Evolutionary conservation across 2,797 vertebrate genomes (phyloP), one percentile per base, ranked within the genome.

Genomic region (Muscicapa striata): DNA sequence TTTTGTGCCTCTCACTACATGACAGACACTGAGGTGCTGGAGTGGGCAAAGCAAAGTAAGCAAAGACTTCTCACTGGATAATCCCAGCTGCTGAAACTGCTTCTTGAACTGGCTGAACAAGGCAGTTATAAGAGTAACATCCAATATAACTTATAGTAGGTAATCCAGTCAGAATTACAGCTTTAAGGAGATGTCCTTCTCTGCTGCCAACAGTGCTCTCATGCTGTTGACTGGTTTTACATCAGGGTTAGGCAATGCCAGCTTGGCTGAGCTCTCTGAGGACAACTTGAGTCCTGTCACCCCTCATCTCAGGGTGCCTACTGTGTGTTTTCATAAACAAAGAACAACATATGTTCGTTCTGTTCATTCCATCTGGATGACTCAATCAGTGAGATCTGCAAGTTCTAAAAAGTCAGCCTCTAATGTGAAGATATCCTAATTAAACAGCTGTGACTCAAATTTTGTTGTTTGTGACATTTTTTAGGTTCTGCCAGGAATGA

Each of bases 291-390:
- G 89, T 58, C 69, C 69, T 75, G 79, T 63, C 87, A 89, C 69
- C 89, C 54, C 73, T 89, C 66, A 62, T 95, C 84, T 92, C 66
- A 49, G 84, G 82, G 79, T 9, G 7, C 64, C 90, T 88, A 59
- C 41, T 66, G 59, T 49, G 82, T 86, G 73, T 86, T 96, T 94
- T 93, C 76, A 80, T 72, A 95, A 95, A 95, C 95, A 95, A 95
- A 96, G 91, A 91, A 78, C 66, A 95, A 81, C 95, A 96, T 95
- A 95, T 95, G 91, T 91, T 96, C 67, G 0, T 91, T 93, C 91
- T 95, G 89, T 84, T 96, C 67, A 0, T 95, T 96, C 91, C 95
- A 94, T 93, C 94, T 95, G 95, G 94, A 91, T 95, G 91, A 92
- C 67, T 96, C 92, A 83, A 58, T 93, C 89, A 94, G 51, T 36